A percentile compares a stretch with the other conserved stretches of the same genome.
phyloP scores from a whole-genome alignment of 2,888 invertebrate genomes.

The Loripinus fragilis region DNA sequence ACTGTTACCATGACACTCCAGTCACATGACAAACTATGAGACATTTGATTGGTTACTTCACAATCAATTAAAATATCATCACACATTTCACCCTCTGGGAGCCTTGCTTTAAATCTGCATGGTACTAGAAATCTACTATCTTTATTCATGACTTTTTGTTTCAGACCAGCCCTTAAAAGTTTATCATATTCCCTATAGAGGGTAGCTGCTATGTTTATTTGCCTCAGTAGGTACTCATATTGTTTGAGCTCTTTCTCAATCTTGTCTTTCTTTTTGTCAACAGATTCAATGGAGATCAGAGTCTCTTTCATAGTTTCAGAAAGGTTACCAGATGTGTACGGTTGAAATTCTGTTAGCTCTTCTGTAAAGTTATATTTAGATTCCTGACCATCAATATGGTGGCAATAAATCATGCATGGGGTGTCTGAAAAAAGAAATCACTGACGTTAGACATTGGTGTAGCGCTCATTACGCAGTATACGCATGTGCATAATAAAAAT shows the following conservation, averaged over 20 bases:
- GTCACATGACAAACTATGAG: conserved; percentile 44
- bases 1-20: conserved; percentile 47
- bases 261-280: conserved; percentile 32
- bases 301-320: conserved; percentile 42
- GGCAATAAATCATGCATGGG: conserved; percentile 35
- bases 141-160: background rate
- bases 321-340: background rate
- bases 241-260: conserved; percentile 8
- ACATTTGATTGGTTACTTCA: conserved; percentile 55
- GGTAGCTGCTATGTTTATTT: conserved; percentile 39
- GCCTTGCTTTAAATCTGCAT: conserved; percentile 7
- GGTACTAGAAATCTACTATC: background rate
- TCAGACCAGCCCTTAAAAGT: background rate
- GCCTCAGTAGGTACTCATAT: conserved; percentile 25
- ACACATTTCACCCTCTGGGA: background rate
- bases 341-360: background rate
- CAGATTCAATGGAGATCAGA: conserved; percentile 38
- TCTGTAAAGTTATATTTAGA: conserved; percentile 5
- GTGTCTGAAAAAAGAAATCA: conserved; percentile 36
- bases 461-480: no score
- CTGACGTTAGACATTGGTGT: no score
- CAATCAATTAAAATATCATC: conserved; percentile 29
- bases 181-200: conserved; percentile 17
- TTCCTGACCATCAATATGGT: conserved; percentile 13
- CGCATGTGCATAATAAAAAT: no score